Base-by-base conservation (phyloP, 2,797 vertebrate genomes). In the Sebastes jordani region DNA sequence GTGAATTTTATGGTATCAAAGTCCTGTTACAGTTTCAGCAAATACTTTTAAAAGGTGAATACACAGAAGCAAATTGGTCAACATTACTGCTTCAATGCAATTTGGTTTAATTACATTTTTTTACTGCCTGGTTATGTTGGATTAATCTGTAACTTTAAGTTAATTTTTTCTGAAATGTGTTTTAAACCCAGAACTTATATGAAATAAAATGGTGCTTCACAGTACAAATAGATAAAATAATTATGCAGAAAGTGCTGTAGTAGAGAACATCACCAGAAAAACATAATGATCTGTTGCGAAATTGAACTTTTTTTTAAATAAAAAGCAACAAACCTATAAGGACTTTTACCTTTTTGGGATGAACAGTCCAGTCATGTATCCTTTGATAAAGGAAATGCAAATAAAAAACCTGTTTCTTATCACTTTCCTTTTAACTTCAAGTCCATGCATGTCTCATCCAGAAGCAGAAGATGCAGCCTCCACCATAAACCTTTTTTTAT, bases 281-380 rank as follows among this genome's bases (percentile, higher is more conserved):
- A 9, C 9, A 59, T 29, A 11, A 27, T 27, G 1, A 58, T 32
- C 5, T 4, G 4, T 29, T 60, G 9, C 58, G 22, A n/a, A 73
- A 29, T 9, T 25, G 2, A 69, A 71, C 23, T 1, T 56, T 68
- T 63, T 58, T 63, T 58, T 1, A 58, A 38, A 36, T 4, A 49
- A 27, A 36, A 58, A 55, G 36, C 1, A 73, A 49, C 38, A 34
- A 34, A 63, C 32, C 2, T 38, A 32, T 1, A 7, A 18, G 38
- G 6, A 16, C 1, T 2, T 70, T 82, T 87, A 93, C 90, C 91
- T 92, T 68, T 65, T 63, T 13, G 56, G 52, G 70, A 77, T 67
- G 46, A 73, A 16, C 11, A 6, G 4, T 59, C 23, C 71, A 38
- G 0, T 63, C 62, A 58, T 56, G 67, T 74, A n/a, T 76, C 22